Evolutionary conservation across 2,888 invertebrate genomes (phyloP).

Genomic region (Bimastos eiseni): DNA sequence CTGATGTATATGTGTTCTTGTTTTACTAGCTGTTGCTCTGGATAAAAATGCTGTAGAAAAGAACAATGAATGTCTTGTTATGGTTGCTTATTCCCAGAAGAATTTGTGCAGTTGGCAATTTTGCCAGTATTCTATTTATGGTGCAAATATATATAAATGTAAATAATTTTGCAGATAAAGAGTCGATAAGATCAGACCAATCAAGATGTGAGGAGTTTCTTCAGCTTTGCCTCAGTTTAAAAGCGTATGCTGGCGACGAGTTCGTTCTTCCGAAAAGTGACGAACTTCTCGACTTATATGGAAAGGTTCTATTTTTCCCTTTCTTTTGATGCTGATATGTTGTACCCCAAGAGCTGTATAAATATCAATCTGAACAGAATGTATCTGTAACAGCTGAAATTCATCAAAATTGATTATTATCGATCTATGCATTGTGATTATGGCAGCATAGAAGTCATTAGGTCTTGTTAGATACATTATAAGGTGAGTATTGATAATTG

Average conservation of each 20-base stretch:
- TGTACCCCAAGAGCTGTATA: neutral
- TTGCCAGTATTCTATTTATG: neutral
- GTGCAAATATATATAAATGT: neutral
- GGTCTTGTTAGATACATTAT: too few species aligned
- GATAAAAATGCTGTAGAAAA: neutral
- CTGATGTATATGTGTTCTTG: neutral
- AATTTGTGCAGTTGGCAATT: too few species aligned
- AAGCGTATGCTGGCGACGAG: conserved; percentile 73
- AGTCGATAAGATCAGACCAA: conserved; percentile 76
- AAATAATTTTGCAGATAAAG: conserved; percentile 71
- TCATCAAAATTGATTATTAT: too few species aligned
- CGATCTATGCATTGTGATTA: too few species aligned
- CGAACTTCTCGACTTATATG: conserved; percentile 82
- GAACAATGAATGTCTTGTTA: neutral
- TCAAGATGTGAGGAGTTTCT: conserved; percentile 79
- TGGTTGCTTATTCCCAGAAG: too few species aligned
- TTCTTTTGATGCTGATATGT: neutral
- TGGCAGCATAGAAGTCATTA: neutral
- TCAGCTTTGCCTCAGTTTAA: conserved; percentile 73
- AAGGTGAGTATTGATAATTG: too few species aligned
- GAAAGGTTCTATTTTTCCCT: conserved; percentile 71
- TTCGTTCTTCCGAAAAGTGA: conserved; percentile 73
- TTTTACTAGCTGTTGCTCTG: neutral
- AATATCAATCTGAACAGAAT: neutral
- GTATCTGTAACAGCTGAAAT: neutral